These are phyloP conservation scores for Acronicta leporina DNA, from an alignment of 2,888 invertebrate species.

Conservation along the genomic window DNA sequence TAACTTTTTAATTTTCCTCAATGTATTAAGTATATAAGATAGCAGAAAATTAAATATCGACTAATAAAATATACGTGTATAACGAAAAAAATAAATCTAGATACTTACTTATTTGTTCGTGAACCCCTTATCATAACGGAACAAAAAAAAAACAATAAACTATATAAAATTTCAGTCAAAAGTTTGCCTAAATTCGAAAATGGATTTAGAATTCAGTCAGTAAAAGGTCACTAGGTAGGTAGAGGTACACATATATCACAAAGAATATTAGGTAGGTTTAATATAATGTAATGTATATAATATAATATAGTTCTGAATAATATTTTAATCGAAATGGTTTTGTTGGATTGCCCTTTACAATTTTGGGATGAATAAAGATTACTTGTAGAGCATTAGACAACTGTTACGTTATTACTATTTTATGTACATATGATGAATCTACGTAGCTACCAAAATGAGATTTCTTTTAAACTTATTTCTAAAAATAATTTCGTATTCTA, in stretches of 20 bases:
- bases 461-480: too few relatives aligned
- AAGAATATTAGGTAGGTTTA: conserved; percentile 47
- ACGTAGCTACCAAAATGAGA: neutral
- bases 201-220: conserved; percentile 51
- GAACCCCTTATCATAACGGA: conserved; percentile 11
- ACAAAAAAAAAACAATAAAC: conserved; percentile 5
- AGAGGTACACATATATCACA: conserved; percentile 37
- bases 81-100: too few relatives aligned
- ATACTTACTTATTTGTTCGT: too few relatives aligned
- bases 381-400: too few relatives aligned
- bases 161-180: conserved; percentile 50
- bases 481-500: too few relatives aligned
- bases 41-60: too few relatives aligned
- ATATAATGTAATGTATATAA: too few relatives aligned
- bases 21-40: too few relatives aligned
- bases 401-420: too few relatives aligned
- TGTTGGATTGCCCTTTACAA: conserved; percentile 19
- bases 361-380: conserved; percentile 14
- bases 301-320: too few relatives aligned
- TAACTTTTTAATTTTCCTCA: too few relatives aligned
- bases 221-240: conserved; percentile 46
- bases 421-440: neutral
- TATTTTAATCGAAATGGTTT: conserved; percentile 46
- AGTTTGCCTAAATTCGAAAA: conserved; percentile 51
- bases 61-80: too few relatives aligned